Percentiles rank a stretch among this genome's conserved stretches.
Evolutionary conservation across 2,113 vertebrate species (phyloP).

Genomic region (Podarcis raffonei): DNA sequence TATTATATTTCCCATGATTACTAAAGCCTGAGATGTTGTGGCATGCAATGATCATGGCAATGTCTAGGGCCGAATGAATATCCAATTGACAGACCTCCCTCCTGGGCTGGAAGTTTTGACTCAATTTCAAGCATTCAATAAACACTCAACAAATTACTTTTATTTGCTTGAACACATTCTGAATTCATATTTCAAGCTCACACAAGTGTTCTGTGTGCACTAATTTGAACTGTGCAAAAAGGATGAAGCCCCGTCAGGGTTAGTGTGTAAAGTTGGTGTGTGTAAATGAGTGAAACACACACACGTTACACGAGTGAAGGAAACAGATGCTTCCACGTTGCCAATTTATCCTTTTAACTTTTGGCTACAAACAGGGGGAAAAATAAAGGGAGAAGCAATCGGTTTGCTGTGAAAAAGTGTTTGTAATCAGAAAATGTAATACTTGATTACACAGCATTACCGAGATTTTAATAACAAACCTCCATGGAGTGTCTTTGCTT

Average conservation of each 20-base stretch:
- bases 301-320: background rate
- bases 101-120: background rate
- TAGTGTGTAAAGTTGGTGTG: too few species aligned
- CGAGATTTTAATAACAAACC: background rate
- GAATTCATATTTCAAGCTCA: too few species aligned
- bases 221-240: background rate
- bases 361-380: background rate
- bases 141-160: background rate
- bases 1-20: background rate
- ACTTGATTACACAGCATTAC: background rate
- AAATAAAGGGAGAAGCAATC: background rate
- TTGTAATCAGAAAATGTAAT: background rate
- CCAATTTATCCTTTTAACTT: background rate
- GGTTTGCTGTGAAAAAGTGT: background rate
- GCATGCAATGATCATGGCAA: background rate
- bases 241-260: background rate
- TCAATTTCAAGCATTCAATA: background rate
- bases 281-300: background rate
- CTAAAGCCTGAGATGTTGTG: background rate
- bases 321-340: background rate
- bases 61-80: background rate
- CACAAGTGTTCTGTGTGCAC: background rate
- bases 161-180: background rate
- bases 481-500: constrained; percentile 9
- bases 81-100: background rate